Evolutionary conservation across 2,113 vertebrate genomes (phyloP).

Genomic region (Rhinopomastus cyanomelas): DNA sequence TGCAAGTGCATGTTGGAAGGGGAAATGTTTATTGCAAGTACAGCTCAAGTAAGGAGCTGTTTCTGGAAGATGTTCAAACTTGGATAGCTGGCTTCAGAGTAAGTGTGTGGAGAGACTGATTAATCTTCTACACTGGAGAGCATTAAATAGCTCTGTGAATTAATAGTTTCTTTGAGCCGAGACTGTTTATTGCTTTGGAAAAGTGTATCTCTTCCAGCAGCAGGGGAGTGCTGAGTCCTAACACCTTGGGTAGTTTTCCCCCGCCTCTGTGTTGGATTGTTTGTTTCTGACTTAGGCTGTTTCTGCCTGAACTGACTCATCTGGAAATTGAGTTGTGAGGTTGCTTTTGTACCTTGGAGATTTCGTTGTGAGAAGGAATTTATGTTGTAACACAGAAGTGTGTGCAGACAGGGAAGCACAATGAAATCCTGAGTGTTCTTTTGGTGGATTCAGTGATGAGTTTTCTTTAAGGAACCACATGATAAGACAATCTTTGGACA

Average conservation of each 20-base stretch:
- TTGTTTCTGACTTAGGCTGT: conserved; percentile 15
- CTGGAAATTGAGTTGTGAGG: conserved; percentile 5
- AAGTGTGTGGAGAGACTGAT: background rate
- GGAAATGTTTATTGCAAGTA: conserved; percentile 11
- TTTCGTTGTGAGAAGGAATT: conserved; percentile 17
- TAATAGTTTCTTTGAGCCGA: conserved; percentile 1
- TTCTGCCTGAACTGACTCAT: conserved; percentile 32
- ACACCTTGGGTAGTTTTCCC: background rate
- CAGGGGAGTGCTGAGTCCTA: background rate
- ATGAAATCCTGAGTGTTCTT: conserved; percentile 6
- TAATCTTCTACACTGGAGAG: background rate
- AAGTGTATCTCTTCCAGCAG: background rate
- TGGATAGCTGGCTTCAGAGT: background rate
- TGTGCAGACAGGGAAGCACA: background rate
- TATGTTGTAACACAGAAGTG: background rate
- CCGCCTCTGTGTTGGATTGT: background rate
- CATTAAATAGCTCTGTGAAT: background rate
- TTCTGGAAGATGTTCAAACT: conserved; percentile 22
- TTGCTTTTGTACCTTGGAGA: background rate
- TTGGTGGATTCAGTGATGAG: conserved; percentile 21
- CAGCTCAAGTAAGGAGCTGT: background rate
- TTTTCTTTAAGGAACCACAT: conserved; percentile 32
- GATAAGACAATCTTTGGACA: conserved; percentile 24
- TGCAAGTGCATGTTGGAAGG: conserved; percentile 4
- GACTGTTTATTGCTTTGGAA: conserved; percentile 1